These are phyloP conservation scores for Drosophila subquinaria DNA, from an alignment of 2,888 invertebrate genomes.

Conservation along the genomic window DNA sequence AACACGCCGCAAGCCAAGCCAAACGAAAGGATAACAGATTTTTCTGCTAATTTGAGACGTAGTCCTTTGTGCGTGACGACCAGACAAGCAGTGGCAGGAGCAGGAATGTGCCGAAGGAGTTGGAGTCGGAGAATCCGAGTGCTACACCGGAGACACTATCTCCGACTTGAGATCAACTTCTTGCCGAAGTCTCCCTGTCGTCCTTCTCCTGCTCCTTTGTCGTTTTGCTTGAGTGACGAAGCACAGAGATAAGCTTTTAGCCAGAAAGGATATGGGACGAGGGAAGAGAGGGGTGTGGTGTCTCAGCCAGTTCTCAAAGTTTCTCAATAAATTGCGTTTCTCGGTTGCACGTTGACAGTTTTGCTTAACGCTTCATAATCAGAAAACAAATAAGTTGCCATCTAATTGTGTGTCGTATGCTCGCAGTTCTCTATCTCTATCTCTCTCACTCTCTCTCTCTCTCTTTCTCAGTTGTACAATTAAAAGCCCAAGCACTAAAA, in stretches of 20 bases:
- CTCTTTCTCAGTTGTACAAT: slow-evolving; percentile 23
- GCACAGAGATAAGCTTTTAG: slow-evolving; percentile 77
- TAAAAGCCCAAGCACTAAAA: slow-evolving; percentile 61
- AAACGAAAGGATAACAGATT: slow-evolving; percentile 84
- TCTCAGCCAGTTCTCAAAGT: slow-evolving; percentile 65
- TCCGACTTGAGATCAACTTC: slow-evolving; percentile 72
- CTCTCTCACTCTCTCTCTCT: not conserved
- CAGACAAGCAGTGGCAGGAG: slow-evolving; percentile 24
- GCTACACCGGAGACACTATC: slow-evolving; percentile 62
- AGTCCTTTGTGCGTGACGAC: slow-evolving; percentile 84
- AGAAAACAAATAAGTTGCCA: slow-evolving; percentile 84
- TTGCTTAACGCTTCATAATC: slow-evolving; percentile 85
- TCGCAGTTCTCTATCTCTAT: slow-evolving; percentile 9
- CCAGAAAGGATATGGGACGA: slow-evolving; percentile 43
- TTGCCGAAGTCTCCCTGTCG: slow-evolving; percentile 43
- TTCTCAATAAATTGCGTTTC: slow-evolving; percentile 83
- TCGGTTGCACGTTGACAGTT: slow-evolving; percentile 83
- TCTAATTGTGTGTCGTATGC: slow-evolving; percentile 76
- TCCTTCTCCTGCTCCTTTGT: slow-evolving; percentile 4
- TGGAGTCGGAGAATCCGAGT: slow-evolving; percentile 1
- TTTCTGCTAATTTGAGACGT: slow-evolving; percentile 82
- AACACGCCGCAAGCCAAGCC: slow-evolving; percentile 84
- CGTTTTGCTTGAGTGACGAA: slow-evolving; percentile 81
- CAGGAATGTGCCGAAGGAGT: slow-evolving; percentile 13
- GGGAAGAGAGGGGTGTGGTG: not conserved